A percentile compares a stretch with the other conserved stretches of the same genome.
phyloP scores from a whole-genome alignment of 92 coral and sea anemone species.

The Ricordea florida region DNA sequence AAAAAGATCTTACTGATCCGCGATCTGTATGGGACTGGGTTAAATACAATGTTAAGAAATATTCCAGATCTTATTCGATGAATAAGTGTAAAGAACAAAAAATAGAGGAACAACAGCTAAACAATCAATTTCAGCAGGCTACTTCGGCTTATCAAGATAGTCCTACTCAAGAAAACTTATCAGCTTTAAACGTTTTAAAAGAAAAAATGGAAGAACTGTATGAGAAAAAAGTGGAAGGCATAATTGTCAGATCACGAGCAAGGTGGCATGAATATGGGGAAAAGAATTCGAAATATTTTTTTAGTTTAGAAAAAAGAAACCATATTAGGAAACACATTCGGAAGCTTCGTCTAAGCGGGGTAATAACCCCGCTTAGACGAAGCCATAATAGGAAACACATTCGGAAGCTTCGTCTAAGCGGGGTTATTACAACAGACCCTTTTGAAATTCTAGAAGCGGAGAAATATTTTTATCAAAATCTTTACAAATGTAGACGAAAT shows the following conservation, averaged over 20 bases:
- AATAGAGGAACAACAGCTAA: too few species aligned
- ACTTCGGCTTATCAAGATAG: too few species aligned
- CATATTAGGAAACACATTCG: neutral
- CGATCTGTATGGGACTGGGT: constrained; percentile 26
- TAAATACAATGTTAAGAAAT: constrained; percentile 1
- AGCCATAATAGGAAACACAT: neutral
- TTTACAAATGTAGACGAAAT: too few species aligned
- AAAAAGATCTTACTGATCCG: constrained; percentile 2
- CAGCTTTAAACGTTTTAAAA: too few species aligned
- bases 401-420: constrained; percentile 1
- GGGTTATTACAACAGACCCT: constrained; percentile 8
- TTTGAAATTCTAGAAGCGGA: constrained; percentile 7
- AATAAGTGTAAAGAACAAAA: neutral
- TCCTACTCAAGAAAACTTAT: too few species aligned
- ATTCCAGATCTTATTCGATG: neutral
- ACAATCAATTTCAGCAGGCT: too few species aligned
- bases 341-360: constrained; percentile 4
- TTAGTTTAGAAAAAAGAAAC: neutral
- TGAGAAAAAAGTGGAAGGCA: neutral
- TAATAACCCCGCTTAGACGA: neutral
- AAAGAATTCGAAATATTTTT: too few species aligned
- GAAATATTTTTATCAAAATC: neutral
- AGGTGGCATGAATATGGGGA: too few species aligned
- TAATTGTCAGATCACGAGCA: too few species aligned
- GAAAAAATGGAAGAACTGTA: too few species aligned